Base-by-base conservation (phyloP, 2,888 invertebrate species). In the Lepas anatifera region DNA sequence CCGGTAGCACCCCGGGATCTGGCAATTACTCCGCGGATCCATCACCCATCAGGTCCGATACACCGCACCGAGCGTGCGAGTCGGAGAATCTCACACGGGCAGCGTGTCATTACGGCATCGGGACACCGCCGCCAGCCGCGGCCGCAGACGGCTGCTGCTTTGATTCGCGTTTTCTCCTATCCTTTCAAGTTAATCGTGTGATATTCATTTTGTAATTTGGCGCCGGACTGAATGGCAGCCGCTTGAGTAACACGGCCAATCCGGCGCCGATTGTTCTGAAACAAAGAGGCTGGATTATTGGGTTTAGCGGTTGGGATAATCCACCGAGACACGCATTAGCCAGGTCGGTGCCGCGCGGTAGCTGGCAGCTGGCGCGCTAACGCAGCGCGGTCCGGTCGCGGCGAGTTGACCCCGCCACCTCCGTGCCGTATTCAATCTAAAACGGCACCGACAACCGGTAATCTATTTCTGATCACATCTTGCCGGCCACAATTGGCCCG, bases 201-300 rank as follows among this genome's bases (percentile, higher is more conserved):
- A 52, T 52, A 52, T 52, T 52, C 29, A 52, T 52, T 52, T 52
- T 52, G 52, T 52, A 52, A 52, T 52, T 52, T 52, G 11, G 52
- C 16, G 3, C 52, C 13, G 52, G 7, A 3, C n/a, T n/a, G n/a
- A n/a, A n/a, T n/a, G n/a, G n/a, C n/a, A n/a, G n/a, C n/a, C 11
- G 29, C 52, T 29, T 52, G 52, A 29, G 52, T 29, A 52, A 29
- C 16, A 29, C 27, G 29, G 29, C 29, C 29, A 29, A 29, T 13
- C 8, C 52, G 52, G 13, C 52, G 11, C 11, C 52, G 29, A 52
- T 52, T 52, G 16, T 29, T 29, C 27, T 29, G 52, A 52, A 29
- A 52, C 52, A 52, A 52, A 27, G 52, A 48, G 3, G 13, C 13
- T 4, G 27, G 27, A 27, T 29, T 2, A 52, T 29, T 52, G 52